A percentile compares a stretch with the other conserved stretches of the same genome.
Conservation (phyloP, 2,888 invertebrate genomes). For the Glyphotaelius pellucidus region DNA sequence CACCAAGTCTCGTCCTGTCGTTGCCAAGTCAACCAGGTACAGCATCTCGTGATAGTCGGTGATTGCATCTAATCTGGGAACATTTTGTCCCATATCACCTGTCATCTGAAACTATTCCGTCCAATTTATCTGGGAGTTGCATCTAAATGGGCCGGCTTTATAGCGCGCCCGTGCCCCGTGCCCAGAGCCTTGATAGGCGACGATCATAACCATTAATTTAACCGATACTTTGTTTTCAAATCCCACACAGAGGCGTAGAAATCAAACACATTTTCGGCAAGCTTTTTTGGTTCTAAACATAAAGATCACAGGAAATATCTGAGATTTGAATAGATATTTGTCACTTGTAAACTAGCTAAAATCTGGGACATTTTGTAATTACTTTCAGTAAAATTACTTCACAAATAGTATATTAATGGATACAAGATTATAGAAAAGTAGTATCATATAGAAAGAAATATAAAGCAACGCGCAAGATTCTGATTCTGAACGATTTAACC, state of each 20-base stretch:
- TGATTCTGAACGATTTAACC: no score
- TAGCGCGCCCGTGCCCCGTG: conserved; percentile 48
- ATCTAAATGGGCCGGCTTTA: conserved; percentile 61
- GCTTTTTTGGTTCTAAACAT: background rate
- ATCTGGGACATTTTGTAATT: no score
- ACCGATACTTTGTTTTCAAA: background rate
- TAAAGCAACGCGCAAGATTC: no score
- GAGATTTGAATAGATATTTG: no score
- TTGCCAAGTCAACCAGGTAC: conserved; percentile 49
- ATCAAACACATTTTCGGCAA: background rate
- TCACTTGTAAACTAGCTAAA: no score
- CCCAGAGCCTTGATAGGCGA: background rate
- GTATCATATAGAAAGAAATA: no score
- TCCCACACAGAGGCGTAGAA: background rate
- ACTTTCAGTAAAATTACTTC: no score
- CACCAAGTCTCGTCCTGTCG: background rate
- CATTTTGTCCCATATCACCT: conserved; percentile 8
- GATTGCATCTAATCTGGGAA: background rate
- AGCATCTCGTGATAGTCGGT: conserved; percentile 25
- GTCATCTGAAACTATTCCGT: conserved; percentile 2
- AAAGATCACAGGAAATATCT: no score
- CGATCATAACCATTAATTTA: conserved; percentile 47
- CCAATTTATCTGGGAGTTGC: conserved; percentile 42
- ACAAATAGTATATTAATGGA: no score
- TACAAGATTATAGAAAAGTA: no score